These are phyloP conservation scores for Hystrix cristata DNA, from an alignment of 2,113 vertebrate genomes.

Conservation along the genomic window DNA sequence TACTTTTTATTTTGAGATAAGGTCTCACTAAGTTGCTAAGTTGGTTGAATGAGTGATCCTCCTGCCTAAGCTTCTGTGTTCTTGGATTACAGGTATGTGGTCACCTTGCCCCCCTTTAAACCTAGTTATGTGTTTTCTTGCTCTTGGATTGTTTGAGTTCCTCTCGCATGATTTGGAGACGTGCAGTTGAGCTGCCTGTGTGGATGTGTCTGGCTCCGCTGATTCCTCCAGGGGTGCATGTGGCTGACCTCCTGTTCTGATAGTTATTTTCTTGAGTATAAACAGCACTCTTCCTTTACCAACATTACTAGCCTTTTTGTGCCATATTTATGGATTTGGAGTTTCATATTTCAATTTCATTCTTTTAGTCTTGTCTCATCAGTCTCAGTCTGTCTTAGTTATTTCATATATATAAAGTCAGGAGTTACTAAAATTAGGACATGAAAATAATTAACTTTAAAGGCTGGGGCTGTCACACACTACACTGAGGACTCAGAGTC, in stretches of 20 bases:
- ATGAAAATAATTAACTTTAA: conserved; percentile 21
- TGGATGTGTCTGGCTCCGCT: not conserved
- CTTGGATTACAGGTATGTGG: not conserved
- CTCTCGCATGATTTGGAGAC: not conserved
- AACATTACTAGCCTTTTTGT: not conserved
- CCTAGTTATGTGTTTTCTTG: not conserved
- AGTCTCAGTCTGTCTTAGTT: not conserved
- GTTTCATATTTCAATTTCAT: not conserved
- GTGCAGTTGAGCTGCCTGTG: not conserved
- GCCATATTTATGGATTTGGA: not conserved
- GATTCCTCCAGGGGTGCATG: not conserved
- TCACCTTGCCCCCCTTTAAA: not conserved
- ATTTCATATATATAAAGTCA: conserved; percentile 7
- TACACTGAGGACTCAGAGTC: not conserved
- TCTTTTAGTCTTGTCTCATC: not conserved
- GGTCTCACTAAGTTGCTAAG: not conserved
- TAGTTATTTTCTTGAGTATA: not conserved
- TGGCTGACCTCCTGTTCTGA: not conserved
- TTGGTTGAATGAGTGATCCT: not conserved
- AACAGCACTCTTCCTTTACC: not conserved
- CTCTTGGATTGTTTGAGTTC: not conserved
- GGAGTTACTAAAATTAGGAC: conserved; percentile 45
- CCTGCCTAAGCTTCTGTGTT: not conserved
- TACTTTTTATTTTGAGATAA: not conserved
- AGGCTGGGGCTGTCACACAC: not conserved